Evolutionary conservation across 2,888 invertebrate species (phyloP).

Genomic region (Geophilus truncorum): DNA sequence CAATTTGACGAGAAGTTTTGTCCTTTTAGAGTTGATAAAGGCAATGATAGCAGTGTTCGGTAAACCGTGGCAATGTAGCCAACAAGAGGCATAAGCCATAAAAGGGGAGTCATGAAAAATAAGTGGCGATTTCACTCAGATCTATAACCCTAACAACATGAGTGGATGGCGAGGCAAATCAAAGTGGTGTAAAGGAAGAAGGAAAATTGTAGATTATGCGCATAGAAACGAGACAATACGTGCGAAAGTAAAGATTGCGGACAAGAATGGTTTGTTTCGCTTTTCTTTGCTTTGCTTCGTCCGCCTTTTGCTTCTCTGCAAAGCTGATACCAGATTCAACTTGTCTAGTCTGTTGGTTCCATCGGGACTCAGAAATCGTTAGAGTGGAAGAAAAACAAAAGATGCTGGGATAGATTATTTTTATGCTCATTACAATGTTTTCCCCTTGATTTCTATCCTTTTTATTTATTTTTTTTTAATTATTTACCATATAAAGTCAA

Average conservation of each 20-base stretch:
- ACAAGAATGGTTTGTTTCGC: neutral
- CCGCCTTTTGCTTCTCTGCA: neutral
- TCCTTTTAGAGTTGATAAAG: neutral
- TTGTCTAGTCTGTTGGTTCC: neutral
- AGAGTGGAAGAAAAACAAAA: neutral
- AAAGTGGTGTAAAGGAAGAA: neutral
- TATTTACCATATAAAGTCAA: no score
- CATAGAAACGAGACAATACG: neutral
- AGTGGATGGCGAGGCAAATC: neutral
- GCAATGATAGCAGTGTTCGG: neutral
- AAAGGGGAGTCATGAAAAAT: neutral
- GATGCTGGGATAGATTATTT: neutral
- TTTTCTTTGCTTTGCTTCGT: no score
- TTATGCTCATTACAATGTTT: neutral
- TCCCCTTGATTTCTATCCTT: neutral
- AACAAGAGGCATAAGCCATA: neutral
- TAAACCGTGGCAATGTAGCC: neutral
- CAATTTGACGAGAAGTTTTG: neutral
- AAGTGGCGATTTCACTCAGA: neutral
- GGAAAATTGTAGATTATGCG: neutral
- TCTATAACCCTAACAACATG: neutral
- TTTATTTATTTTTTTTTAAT: neutral
- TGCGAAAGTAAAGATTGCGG: neutral
- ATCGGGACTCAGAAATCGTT: neutral
- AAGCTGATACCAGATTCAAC: neutral